Evolutionary conservation across 1,140 invertebrate genomes (phyloP).

Genomic region (Ceratitis capitata): DNA sequence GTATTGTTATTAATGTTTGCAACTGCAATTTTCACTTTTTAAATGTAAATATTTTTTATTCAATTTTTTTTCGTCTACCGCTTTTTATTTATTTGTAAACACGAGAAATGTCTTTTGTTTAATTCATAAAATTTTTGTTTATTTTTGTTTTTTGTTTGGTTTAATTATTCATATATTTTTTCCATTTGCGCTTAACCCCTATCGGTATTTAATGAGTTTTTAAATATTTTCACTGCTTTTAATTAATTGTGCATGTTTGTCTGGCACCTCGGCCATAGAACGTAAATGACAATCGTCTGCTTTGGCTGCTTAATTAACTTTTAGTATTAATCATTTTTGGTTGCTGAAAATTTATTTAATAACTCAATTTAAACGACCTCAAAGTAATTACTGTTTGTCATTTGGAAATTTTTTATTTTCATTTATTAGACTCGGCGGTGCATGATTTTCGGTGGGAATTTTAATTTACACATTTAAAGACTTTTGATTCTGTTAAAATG

Average conservation of each 20-base stretch:
- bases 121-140: neutral
- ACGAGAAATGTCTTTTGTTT: neutral
- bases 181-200: neutral
- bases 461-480: neutral
- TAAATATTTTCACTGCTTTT: neutral
- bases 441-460: neutral
- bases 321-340: neutral
- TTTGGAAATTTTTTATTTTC: neutral
- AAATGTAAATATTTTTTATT: neutral
- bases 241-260: neutral
- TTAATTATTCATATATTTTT: neutral
- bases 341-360: constrained; percentile 10
- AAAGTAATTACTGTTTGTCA: neutral
- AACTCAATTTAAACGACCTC: neutral
- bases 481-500: neutral
- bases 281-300: constrained; percentile 3
- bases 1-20: neutral
- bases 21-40: neutral
- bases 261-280: neutral
- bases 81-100: neutral
- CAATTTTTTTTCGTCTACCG: neutral
- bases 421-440: neutral
- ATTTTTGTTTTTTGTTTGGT: neutral
- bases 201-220: neutral
- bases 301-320: neutral